phyloP scores from a whole-genome alignment of 2,113 vertebrate species.

The Pandion haliaetus region DNA sequence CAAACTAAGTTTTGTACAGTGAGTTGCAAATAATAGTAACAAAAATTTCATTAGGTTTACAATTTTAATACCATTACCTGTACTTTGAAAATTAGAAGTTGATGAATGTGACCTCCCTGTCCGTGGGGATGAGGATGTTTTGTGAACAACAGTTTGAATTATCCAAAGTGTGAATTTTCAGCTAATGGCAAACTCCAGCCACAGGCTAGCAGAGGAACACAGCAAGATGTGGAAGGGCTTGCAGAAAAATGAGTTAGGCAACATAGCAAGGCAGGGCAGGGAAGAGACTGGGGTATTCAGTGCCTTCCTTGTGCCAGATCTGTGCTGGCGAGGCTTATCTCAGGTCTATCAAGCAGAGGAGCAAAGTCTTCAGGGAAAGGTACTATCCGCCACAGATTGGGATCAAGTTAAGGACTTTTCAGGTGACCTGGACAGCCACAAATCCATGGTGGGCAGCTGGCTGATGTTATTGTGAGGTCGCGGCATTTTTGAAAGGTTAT shows the following conservation, averaged over 20 bases:
- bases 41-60: background rate
- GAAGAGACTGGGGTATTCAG: background rate
- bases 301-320: background rate
- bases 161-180: background rate
- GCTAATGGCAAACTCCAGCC: background rate
- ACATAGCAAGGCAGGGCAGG: background rate
- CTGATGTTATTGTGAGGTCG: background rate
- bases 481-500: background rate
- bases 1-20: background rate
- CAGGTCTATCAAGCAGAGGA: background rate
- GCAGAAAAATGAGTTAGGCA: background rate
- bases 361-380: background rate
- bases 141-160: background rate
- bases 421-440: background rate
- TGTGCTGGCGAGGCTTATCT: background rate
- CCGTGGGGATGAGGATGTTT: background rate
- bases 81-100: background rate
- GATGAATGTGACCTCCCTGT: background rate
- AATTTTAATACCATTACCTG: background rate
- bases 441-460: background rate
- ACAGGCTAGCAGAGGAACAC: background rate
- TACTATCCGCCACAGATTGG: fast-evolving
- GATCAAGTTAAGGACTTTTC: background rate
- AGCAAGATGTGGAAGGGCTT: background rate
- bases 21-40: background rate